These are phyloP conservation scores for Paracanthobrama guichenoti DNA, from an alignment of 2,113 vertebrate species.

Conservation along the genomic window DNA sequence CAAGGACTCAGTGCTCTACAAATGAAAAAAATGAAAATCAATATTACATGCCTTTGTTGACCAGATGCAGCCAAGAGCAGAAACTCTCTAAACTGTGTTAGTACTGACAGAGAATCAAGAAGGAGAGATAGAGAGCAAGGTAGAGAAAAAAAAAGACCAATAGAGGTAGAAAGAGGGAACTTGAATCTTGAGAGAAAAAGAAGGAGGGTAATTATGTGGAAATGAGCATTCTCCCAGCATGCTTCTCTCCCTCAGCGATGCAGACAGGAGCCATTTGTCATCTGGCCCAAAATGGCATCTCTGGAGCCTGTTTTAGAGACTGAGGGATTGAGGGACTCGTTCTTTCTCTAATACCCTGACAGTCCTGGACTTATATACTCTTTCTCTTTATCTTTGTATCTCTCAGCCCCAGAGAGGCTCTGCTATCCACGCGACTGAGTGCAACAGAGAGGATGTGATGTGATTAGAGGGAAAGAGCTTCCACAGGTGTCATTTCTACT, in stretches of 20 bases:
- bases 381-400: slow-evolving; percentile 26
- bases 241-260: slow-evolving; percentile 69
- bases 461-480: slow-evolving; percentile 57
- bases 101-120: slow-evolving; percentile 58
- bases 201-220: slow-evolving; percentile 79
- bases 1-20: background rate
- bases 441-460: slow-evolving; percentile 38
- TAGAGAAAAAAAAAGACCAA: slow-evolving; percentile 35
- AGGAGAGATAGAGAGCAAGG: slow-evolving; percentile 15
- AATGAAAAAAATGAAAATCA: slow-evolving; percentile 22
- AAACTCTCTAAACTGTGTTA: slow-evolving; percentile 22
- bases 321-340: slow-evolving; percentile 59
- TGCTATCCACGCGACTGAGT: background rate
- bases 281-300: slow-evolving; percentile 73
- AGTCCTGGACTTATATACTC: slow-evolving; percentile 45
- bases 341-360: slow-evolving; percentile 63
- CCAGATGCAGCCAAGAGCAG: slow-evolving; percentile 10
- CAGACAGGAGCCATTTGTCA: slow-evolving; percentile 81
- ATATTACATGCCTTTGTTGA: background rate
- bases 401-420: background rate
- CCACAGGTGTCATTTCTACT: slow-evolving; percentile 75
- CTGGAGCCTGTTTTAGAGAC: slow-evolving; percentile 62
- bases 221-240: slow-evolving; percentile 77
- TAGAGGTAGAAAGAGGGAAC: slow-evolving; percentile 8
- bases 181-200: slow-evolving; percentile 17